Evolutionary conservation across 1,140 invertebrate species (phyloP), one percentile per base, ranked within the genome.

Genomic region (Nasonia vitripennis): DNA sequence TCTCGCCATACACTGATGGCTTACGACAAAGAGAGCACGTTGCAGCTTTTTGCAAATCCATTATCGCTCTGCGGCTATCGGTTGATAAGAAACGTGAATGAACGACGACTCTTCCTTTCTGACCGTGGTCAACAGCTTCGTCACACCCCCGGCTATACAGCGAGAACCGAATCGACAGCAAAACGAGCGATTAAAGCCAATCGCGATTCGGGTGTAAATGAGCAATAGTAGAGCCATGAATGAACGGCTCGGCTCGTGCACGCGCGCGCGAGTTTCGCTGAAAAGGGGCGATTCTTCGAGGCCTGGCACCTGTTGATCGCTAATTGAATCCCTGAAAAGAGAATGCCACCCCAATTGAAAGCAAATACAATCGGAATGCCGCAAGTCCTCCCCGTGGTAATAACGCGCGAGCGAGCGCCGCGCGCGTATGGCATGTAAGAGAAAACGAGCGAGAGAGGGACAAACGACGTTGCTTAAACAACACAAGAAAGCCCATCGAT

Each of bases 401-500:
- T 45, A 27, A 51, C 48, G 41, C 41, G 45, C 23, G 10, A 7
- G 7, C 27, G 45, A 37, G 45, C 23, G 37, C 48, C 23, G 41
- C 20, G 45, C 45, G n/a, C 14, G 7, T 20, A 20, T 14, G 48
- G 20, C 14, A 2, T 1, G n/a, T 34, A 77, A 23, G n/a, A 37
- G 27, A 37, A 75, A 75, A 51, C 48, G 23, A 78, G 45, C 55
- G 62, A 41, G 37, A 68, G 78, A 68, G 55, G 23, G 78, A 68
- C 5, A n/a, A 51, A 34, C 41, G 77, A 9, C 31, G 48, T 31
- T 75, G 73, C 31, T 75, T n/a, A 71, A 71, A 71, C 55, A 62
- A 62, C 70, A 71, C 45, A 77, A 77, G 31, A 84, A 85, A 85
- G 68, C 48, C 41, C 48, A 81, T 81, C 74, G 84, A 81, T 82